Base-by-base conservation (phyloP, 2,888 invertebrate genomes). In the Philereme vetulata region DNA sequence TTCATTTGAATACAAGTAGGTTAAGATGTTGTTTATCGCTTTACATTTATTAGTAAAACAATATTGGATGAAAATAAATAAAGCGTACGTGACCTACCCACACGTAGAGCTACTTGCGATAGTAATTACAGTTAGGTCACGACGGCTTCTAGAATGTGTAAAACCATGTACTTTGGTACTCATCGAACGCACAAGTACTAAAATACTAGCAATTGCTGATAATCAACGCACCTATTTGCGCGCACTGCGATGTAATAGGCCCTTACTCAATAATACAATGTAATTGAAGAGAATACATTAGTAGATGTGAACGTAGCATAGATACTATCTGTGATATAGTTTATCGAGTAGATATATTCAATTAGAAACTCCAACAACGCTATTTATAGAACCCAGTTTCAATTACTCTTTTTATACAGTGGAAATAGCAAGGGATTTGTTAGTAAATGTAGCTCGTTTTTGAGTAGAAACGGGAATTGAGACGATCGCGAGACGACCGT, bases 81-180 rank as follows among this genome's bases (percentile, higher is more conserved):
- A 59, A 76, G 77, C 73, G 75, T 84, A 88, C 89, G 86, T 88
- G 89, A 89, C 89, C 89, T 87, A 88, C 84, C 84, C 79, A 80
- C 85, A 84, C 84, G 77, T 80, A 66, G 64, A 60, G 51, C 64
- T 57, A 61, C 71, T 84, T 86, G 77, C 70, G 77, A 75, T 72
- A 74, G 64, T 56, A 54, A 56, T 52, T 52, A 50, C 64, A 67
- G 60, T 66, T 55, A 58, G 48, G 55, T 72, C 71, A 76, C 59
- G 71, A 71, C 62, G 35, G 58, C 56, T 66, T 63, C 66, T 65
- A 66, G 66, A 70, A 71, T 48, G 69, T 51, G 48, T 72, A 68
- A 65, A 67, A 65, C 67, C 59, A 62, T 72, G 54, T 66, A 21
- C 21, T 4, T 38, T 3, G 7, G 38, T 38, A 62, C 61, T 66